Evolutionary conservation across 1,140 invertebrate species (phyloP), one percentile per base, ranked within the genome.

Genomic region (Cydia splendana): DNA sequence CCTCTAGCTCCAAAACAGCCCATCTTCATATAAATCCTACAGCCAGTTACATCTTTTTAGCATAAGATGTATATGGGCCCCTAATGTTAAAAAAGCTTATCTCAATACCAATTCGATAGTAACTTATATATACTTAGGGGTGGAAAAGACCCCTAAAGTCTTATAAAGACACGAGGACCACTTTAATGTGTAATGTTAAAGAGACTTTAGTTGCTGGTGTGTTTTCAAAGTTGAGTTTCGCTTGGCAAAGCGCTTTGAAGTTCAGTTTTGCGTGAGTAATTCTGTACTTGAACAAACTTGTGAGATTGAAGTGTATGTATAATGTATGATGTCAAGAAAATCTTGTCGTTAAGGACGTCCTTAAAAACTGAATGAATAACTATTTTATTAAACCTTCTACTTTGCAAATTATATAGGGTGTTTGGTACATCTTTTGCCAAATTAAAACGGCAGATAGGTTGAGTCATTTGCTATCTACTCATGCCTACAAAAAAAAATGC

Each of bases 81-180:
- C 57, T 20, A 62, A 62, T 9, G 57, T 12, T n/a, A 24, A 24
- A 62, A 62, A 62, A 62, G 57, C 57, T 20, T 62, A 62, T 62
- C 57, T 24, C 9, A 10, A 62, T 24, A 24, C 15, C 15, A 62
- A 24, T 62, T 20, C 24, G n/a, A 62, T 62, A 62, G 7, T 62
- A 9, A 62, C 20, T 62, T 62, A 62, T 18, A 20, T 7, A 1
- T 62, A 18, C 4, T 62, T 62, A 12, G 9, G 9, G 57, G 10
- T 62, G 2, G 51, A 62, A 62, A 62, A 24, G 20, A 24, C 57
- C 57, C 57, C 9, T 24, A n/a, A 53, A 53, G 51, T n/a, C 18
- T 62, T 57, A 57, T 57, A 18, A 18, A 57, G n/a, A 57, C 20
- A 62, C n/a, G 20, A 62, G 57, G 57, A 62, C 20, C 57, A 62